These are phyloP conservation scores for Chloroclystis v-ata DNA, from an alignment of 2,888 invertebrate genomes.

Conservation along the genomic window DNA sequence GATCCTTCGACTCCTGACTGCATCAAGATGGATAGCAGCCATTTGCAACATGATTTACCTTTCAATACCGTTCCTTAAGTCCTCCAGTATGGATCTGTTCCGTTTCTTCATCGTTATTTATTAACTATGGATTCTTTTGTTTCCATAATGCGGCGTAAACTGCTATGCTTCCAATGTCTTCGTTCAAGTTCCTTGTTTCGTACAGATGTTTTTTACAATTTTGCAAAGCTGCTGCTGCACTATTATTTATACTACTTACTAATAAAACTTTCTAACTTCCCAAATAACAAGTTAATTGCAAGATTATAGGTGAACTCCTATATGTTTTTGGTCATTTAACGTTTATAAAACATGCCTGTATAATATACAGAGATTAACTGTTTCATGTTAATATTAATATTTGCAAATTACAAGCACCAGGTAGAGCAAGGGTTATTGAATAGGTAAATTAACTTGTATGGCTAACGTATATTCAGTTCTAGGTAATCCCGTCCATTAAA, in stretches of 20 bases:
- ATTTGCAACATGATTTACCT: constrained; percentile 41
- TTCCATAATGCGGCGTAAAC: constrained; percentile 2
- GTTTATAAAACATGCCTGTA: too few species aligned
- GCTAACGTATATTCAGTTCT: constrained; percentile 7
- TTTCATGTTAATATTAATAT: too few species aligned
- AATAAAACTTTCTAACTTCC: too few species aligned
- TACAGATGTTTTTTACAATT: neutral
- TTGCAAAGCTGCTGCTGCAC: too few species aligned
- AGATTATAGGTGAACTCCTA: too few species aligned
- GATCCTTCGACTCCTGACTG: constrained; percentile 42
- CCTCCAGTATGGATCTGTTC: constrained; percentile 17
- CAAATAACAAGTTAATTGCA: too few species aligned
- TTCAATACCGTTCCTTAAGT: constrained; percentile 27
- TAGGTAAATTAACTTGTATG: neutral
- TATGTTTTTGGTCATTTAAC: too few species aligned
- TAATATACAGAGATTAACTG: too few species aligned
- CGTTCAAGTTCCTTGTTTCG: too few species aligned
- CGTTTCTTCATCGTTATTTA: constrained; percentile 11
- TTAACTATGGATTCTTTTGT: constrained; percentile 16
- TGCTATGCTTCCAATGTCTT: neutral
- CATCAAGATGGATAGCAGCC: constrained; percentile 45
- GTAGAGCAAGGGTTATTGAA: too few species aligned
- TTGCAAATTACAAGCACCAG: too few species aligned
- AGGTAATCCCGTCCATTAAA: constrained; percentile 33
- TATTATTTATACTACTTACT: too few species aligned